Base-by-base conservation (phyloP, 1,140 invertebrate genomes). In the Polyergus mexicanus region DNA sequence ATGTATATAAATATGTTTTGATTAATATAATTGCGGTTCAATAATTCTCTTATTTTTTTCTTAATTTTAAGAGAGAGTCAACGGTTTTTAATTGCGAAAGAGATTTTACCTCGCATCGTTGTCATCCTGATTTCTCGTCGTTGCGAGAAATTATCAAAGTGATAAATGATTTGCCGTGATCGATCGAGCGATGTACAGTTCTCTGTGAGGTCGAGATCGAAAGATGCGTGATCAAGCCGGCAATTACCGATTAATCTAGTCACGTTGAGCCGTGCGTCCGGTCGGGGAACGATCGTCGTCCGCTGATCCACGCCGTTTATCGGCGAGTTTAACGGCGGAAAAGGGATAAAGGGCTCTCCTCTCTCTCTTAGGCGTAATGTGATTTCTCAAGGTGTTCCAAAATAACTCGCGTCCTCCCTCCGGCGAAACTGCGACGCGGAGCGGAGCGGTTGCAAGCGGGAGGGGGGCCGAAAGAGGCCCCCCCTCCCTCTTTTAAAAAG, bases 351-450 rank as follows among this genome's bases (percentile, higher is more conserved):
- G 51, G 51, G 69, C 65, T 51, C 63, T 68, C 44, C 63, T 68
- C 44, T 63, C 35, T 35, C 56, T 22, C 56, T 22, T 87, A 92
- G 86, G 35, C 80, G 77, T 25, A 92, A 90, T 92, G 92, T 93
- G 92, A 93, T 93, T 92, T 86, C 86, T 91, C 88, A 86, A 92
- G 88, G 91, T 93, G 92, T 93, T 93, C 90, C 89, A 91, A 93
- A 93, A 91, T 92, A 90, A 66, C 86, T 84, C 81, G 81, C 76
- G 81, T 71, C 63, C 84, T 88, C 89, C 66, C 84, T 66, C 74
- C 84, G 72, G 44, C 47, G 62, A 51, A 66, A 83, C 62, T 91
- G 58, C 38, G 81, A 60, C 25, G 54, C 60, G 81, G 81, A 66
- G 81, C 41, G 71, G 81, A 84, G 58, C 71, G 60, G 81, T 87